phyloP scores from a whole-genome alignment of 1,140 invertebrate species.

The Temnothorax nylanderi region DNA sequence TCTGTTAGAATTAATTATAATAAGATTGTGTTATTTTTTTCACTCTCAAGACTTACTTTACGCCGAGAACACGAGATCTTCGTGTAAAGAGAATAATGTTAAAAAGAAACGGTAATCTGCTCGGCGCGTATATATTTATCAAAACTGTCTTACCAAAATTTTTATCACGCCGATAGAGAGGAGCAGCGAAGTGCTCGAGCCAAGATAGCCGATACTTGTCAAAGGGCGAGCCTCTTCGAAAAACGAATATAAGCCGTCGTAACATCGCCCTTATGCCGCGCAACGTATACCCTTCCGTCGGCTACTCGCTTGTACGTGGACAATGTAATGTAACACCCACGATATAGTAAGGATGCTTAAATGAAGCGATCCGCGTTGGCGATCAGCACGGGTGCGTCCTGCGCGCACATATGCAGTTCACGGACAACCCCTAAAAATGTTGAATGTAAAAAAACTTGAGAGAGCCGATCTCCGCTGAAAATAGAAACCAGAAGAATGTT shows the following conservation, averaged over 20 bases:
- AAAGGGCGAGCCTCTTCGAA: neutral
- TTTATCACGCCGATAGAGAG: neutral
- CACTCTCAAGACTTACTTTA: neutral
- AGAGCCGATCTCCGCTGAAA: neutral
- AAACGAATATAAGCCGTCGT: slow-evolving; percentile 34
- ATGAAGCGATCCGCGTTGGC: slow-evolving; percentile 66
- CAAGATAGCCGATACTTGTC: slow-evolving; percentile 33
- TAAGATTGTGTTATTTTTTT: neutral
- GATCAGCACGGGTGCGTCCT: slow-evolving; percentile 51
- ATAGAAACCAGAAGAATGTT: neutral
- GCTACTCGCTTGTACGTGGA: slow-evolving; percentile 39
- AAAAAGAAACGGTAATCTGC: neutral
- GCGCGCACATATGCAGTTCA: slow-evolving; percentile 5
- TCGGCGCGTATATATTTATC: neutral
- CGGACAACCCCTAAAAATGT: slow-evolving; percentile 56
- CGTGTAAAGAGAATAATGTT: neutral
- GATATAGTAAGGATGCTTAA: slow-evolving; percentile 60
- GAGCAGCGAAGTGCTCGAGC: neutral
- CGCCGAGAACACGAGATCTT: neutral
- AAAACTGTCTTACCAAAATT: neutral
- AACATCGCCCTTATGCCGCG: slow-evolving; percentile 75
- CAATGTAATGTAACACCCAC: slow-evolving; percentile 77
- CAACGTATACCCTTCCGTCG: slow-evolving; percentile 73
- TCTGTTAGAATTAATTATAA: neutral
- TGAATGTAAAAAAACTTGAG: neutral